These are phyloP conservation scores for Sula dactylatra DNA, from an alignment of 2,113 vertebrate species.

Conservation along the genomic window DNA sequence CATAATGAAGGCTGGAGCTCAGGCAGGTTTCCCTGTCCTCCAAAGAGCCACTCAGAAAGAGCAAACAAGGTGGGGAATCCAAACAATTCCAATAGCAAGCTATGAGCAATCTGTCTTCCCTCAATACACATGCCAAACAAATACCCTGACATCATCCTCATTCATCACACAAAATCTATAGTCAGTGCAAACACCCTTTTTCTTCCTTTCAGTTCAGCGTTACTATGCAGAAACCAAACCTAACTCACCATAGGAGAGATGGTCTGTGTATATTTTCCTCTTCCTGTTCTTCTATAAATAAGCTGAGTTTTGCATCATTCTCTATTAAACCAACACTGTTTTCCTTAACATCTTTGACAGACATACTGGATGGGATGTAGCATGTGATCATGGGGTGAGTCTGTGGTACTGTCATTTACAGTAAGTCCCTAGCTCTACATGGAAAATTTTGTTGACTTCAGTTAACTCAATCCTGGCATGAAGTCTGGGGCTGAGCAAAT, in stretches of 20 bases:
- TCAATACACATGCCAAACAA: not conserved
- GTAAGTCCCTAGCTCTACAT: not conserved
- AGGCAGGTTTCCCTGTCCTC: not conserved
- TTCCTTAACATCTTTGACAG: not conserved
- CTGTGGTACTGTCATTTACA: not conserved
- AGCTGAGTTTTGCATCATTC: not conserved
- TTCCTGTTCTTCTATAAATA: constrained; percentile 35
- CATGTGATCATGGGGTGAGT: not conserved
- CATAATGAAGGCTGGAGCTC: not conserved
- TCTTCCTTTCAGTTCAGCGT: constrained; percentile 5
- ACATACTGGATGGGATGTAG: not conserved
- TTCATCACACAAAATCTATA: not conserved
- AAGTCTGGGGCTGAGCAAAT: not conserved
- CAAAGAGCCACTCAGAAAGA: not conserved
- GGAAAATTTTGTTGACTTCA: not conserved
- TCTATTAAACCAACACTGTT: not conserved
- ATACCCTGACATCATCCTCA: not conserved
- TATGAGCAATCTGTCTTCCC: not conserved
- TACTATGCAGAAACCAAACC: not conserved
- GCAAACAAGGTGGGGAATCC: not conserved
- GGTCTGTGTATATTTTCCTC: not conserved
- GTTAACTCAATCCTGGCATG: not conserved
- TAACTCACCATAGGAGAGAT: not conserved
- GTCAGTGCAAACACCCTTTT: constrained; percentile 8
- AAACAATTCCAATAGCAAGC: not conserved